Evolutionary conservation across 2,113 vertebrate species (phyloP), one percentile per base, ranked within the genome.

Genomic region (Apistogramma diplotaenia): DNA sequence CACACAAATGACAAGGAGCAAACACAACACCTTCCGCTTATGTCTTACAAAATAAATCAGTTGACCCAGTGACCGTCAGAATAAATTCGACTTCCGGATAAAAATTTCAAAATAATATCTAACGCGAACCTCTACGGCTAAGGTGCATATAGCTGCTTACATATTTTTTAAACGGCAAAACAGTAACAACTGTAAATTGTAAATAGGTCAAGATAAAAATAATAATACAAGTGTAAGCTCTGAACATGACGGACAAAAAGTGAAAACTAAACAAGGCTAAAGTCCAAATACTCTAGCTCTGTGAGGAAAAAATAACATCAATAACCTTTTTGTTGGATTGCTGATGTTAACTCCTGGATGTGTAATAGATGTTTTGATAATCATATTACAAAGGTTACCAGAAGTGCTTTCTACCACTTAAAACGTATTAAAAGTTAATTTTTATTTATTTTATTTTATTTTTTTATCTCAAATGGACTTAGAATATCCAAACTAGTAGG

Each of bases 11-110:
- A 21, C 8, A 6, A 9, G 12, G 27, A 7, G 16, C 29, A n/a
- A 71, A n/a, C n/a, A n/a, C 9, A 0, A 0, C 0, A 4, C 0
- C 4, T 90, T 92, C 90, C 90, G 79, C 40, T 82, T 53, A 3
- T 1, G 12, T 6, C 8, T 81, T 84, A 76, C 87, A 91, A 73
- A 90, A 85, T 88, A 93, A 93, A 89, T 75, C 5, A 2, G 6
- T 3, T 31, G 58, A 55, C 21, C 9, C 2, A 5, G 3, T 12
- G 10, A 46, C 35, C 16, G 16, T n/a, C 1, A 40, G 27, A 6
- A 6, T 12, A n/a, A 31, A 0, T 3, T 7, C 29, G 19, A 76
- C 71, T 81, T 92, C 84, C 84, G 49, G 19, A 27, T 23, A 19
- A 1, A 27, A 13, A n/a, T 0, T 71, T 54, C 54, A 59, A 29